Conservation (phyloP, 2,888 invertebrate species). For the Zele albiditarsus region DNA sequence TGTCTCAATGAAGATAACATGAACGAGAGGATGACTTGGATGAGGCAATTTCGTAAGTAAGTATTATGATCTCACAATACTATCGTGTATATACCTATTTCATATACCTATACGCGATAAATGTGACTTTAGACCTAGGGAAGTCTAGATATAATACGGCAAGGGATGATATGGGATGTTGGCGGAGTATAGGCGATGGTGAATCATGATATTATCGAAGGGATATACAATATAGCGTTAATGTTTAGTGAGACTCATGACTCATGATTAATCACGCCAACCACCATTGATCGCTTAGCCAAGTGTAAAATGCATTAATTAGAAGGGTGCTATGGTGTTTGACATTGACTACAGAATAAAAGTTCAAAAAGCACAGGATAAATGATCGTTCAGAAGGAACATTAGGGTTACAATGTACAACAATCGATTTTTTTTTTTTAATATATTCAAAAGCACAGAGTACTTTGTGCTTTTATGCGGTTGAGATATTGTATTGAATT, state of each 20-base stretch:
- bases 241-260: neutral
- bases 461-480: too few relatives aligned
- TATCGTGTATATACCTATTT: neutral
- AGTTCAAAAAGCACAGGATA: neutral
- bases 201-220: neutral
- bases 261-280: constrained; percentile 3
- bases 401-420: too few relatives aligned
- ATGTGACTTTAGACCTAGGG: neutral
- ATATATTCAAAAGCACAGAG: too few relatives aligned
- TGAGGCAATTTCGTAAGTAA: constrained; percentile 4
- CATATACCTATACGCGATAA: neutral
- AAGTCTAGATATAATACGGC: neutral
- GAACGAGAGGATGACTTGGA: constrained; percentile 1
- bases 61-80: neutral
- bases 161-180: neutral
- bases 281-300: neutral
- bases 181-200: neutral
- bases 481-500: too few relatives aligned
- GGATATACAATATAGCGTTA: neutral
- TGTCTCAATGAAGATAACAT: constrained; percentile 11
- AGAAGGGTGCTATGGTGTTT: neutral
- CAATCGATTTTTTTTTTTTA: too few relatives aligned
- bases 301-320: neutral
- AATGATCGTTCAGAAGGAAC: too few relatives aligned
- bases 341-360: neutral